Conservation (phyloP, 2,888 invertebrate genomes). For the Ypsolopha sequella region DNA sequence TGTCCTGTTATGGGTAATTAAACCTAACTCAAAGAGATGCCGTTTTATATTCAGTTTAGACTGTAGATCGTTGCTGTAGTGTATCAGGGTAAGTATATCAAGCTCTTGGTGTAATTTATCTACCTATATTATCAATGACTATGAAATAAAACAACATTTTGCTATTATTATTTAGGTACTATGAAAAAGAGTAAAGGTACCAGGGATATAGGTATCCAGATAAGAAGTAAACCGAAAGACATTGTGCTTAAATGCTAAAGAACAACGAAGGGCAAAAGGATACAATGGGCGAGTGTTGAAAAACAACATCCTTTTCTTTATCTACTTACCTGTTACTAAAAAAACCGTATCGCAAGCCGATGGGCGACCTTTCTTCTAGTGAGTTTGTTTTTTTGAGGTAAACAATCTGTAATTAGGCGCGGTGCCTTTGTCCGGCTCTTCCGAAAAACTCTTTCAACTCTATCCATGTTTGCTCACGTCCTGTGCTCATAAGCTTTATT, state of each 20-base stretch:
- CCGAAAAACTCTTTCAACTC: conserved; percentile 38
- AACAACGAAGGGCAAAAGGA: not conserved
- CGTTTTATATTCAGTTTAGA: no score
- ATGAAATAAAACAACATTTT: no score
- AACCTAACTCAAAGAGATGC: conserved; percentile 7
- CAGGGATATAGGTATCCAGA: no score
- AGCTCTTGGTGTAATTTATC: no score
- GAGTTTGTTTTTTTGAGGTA: conserved; percentile 42
- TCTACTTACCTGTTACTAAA: conserved; percentile 20
- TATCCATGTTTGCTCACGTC: conserved; percentile 14
- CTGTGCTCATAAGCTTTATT: conserved; percentile 23
- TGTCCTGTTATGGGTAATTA: conserved; percentile 32
- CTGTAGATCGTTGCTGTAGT: no score
- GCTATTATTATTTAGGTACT: no score
- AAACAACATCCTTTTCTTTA: not conserved
- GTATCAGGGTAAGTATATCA: no score
- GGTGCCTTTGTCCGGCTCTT: conserved; percentile 49
- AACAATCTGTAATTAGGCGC: conserved; percentile 52
- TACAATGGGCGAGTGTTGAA: not conserved
- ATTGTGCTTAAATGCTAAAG: not conserved
- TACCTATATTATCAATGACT: no score
- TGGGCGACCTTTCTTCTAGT: conserved; percentile 31
- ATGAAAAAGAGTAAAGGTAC: no score
- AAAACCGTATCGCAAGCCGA: conserved; percentile 22
- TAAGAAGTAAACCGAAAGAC: not conserved